phyloP scores from a whole-genome alignment of 2,888 invertebrate species.

The Platypus cylindrus region DNA sequence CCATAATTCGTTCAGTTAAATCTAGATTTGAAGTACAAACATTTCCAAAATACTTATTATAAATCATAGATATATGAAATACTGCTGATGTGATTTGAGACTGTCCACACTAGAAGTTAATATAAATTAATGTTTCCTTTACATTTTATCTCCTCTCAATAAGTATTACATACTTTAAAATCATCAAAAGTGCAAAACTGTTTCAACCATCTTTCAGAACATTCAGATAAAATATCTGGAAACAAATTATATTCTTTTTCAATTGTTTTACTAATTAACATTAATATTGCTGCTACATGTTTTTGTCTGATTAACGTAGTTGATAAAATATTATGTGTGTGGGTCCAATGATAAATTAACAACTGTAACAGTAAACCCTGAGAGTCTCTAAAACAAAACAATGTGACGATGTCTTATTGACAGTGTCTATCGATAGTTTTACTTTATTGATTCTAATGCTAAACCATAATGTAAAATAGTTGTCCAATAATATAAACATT shows the following conservation, averaged over 20 bases:
- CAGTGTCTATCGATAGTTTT: not conserved
- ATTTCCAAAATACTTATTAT: constrained; percentile 8
- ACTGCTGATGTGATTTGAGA: constrained; percentile 30
- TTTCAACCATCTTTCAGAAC: constrained; percentile 37
- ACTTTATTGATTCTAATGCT: constrained; percentile 31
- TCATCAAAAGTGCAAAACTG: constrained; percentile 33
- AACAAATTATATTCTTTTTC: constrained; percentile 18
- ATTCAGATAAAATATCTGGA: constrained; percentile 3
- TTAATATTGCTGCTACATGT: constrained; percentile 40
- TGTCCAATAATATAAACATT: constrained; percentile 46
- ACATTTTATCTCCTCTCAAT: no score
- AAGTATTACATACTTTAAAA: constrained; percentile 31
- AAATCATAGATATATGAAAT: constrained; percentile 20
- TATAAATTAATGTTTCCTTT: no score
- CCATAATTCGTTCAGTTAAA: constrained; percentile 26
- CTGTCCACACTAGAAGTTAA: constrained; percentile 33
- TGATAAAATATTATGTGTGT: constrained; percentile 38
- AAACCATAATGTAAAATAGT: constrained; percentile 43
- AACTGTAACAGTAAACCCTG: constrained; percentile 36
- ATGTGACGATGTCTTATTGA: not conserved
- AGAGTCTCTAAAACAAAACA: constrained; percentile 7
- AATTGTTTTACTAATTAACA: constrained; percentile 16
- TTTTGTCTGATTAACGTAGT: constrained; percentile 42
- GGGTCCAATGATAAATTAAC: constrained; percentile 45
- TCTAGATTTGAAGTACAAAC: constrained; percentile 4